Percentiles rank a stretch among this genome's conserved stretches.
Evolutionary conservation across 2,797 vertebrate genomes (phyloP).

Genomic region (Echeneis naucrates): DNA sequence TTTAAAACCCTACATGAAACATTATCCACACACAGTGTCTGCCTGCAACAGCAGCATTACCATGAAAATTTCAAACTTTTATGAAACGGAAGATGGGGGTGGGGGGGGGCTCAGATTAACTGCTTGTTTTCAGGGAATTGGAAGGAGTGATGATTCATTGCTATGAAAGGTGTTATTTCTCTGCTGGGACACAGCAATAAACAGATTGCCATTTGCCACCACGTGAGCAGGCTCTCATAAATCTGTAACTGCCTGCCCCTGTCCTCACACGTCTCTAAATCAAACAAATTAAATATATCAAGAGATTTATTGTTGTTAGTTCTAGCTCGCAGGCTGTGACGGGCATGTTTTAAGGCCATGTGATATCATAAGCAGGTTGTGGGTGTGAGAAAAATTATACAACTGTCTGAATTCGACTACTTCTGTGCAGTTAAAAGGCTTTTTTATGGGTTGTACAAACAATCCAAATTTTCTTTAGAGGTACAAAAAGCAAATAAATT

Average conservation of each 20-base stretch:
- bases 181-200: constrained; percentile 41
- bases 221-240: constrained; percentile 49
- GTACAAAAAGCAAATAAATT: not conserved
- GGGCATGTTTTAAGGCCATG: constrained; percentile 8
- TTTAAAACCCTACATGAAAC: not conserved
- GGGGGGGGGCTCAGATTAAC: constrained; percentile 33
- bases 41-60: constrained; percentile 10
- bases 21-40: constrained; percentile 13
- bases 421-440: not conserved
- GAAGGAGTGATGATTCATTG: constrained; percentile 60
- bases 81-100: constrained; percentile 18
- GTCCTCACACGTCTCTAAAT: constrained; percentile 56
- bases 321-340: constrained; percentile 23
- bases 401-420: not conserved
- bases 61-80: constrained; percentile 8
- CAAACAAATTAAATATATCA: constrained; percentile 63
- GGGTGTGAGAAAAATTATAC: constrained; percentile 2
- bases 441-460: constrained; percentile 14
- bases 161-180: constrained; percentile 49
- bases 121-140: constrained; percentile 50
- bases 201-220: constrained; percentile 57
- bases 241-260: constrained; percentile 47
- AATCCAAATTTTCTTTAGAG: not conserved
- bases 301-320: constrained; percentile 55
- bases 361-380: constrained; percentile 1